Conservation (phyloP, 2,888 invertebrate species). For the Diploptera punctata region DNA sequence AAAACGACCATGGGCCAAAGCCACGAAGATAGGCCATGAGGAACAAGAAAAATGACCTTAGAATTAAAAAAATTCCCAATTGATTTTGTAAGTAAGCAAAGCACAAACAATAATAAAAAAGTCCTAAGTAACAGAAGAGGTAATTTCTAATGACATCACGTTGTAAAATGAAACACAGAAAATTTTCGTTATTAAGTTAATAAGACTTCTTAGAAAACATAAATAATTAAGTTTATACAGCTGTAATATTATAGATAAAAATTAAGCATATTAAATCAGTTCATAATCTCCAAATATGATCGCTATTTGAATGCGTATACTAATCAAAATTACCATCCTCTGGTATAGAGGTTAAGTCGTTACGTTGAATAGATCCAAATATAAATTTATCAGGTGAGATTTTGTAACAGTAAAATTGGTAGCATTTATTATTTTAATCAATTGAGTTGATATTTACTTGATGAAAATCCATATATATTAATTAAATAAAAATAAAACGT, state of each 20-base stretch:
- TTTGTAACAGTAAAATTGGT: no score
- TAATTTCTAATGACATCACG: constrained; percentile 15
- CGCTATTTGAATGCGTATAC: no score
- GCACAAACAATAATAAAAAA: constrained; percentile 4
- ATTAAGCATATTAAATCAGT: not conserved
- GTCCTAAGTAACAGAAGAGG: constrained; percentile 7
- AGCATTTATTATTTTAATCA: no score
- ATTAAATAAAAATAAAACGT: no score
- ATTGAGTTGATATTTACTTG: no score
- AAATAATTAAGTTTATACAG: not conserved
- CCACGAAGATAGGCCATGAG: not conserved
- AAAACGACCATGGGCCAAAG: constrained; percentile 12
- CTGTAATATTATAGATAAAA: not conserved
- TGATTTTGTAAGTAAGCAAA: constrained; percentile 20
- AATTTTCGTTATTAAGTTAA: not conserved
- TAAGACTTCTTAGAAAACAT: not conserved
- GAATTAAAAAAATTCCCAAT: constrained; percentile 26
- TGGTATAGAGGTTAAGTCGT: no score
- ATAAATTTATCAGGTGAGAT: no score
- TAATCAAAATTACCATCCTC: no score
- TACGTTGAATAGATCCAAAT: no score
- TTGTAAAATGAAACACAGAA: not conserved
- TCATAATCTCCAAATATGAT: no score
- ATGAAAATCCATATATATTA: no score
- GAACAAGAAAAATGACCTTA: constrained; percentile 16